These are phyloP conservation scores for Australoheros scitulus DNA, from an alignment of 2,113 vertebrate genomes.

Conservation along the genomic window DNA sequence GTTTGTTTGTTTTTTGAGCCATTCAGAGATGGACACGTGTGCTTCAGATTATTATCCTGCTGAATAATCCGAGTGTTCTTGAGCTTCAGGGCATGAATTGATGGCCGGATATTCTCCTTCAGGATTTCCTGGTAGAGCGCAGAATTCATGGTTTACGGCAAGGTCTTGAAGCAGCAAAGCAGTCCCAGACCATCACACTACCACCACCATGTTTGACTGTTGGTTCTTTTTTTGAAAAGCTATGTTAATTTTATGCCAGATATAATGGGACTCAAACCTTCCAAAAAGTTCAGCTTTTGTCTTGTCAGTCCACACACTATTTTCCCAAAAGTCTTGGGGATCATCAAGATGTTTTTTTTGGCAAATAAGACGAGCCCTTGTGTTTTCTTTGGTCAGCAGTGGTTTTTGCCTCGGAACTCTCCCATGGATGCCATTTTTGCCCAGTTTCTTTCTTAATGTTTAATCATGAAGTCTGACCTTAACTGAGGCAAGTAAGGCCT, in stretches of 20 bases:
- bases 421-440: too few relatives aligned
- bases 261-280: too few relatives aligned
- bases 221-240: neutral
- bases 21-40: neutral
- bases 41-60: neutral
- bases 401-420: too few relatives aligned
- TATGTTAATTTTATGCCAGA: neutral
- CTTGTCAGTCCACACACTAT: too few relatives aligned
- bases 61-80: neutral
- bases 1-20: too few relatives aligned
- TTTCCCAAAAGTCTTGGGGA: too few relatives aligned
- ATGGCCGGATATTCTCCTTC: neutral
- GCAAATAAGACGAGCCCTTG: neutral
- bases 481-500: too few relatives aligned
- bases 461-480: too few relatives aligned
- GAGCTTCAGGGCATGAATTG: neutral
- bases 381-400: neutral
- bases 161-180: neutral
- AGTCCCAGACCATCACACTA: neutral
- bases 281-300: too few relatives aligned
- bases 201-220: neutral
- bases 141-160: neutral
- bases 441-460: too few relatives aligned
- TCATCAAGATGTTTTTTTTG: neutral
- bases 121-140: neutral